Evolutionary conservation across 1,140 invertebrate genomes (phyloP), one percentile per base, ranked within the genome.

Genomic region (Pygmarrhopalites habei): DNA sequence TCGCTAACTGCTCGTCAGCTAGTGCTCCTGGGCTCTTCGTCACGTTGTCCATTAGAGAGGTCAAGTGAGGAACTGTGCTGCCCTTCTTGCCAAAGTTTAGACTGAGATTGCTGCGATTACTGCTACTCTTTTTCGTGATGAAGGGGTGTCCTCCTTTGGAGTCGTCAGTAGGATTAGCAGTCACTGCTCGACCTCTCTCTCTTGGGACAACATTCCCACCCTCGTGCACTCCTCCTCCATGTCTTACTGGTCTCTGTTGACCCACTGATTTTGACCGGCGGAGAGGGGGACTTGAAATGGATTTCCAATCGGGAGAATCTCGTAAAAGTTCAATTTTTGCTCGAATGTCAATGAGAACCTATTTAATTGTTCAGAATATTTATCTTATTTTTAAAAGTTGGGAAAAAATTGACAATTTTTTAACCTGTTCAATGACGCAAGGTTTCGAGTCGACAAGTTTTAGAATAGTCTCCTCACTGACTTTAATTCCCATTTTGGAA

Each of bases 351-450:
- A n/a, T n/a, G n/a, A n/a, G n/a, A n/a, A n/a, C n/a, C n/a, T n/a
- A 30, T 60, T 10, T 14, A 51, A 35, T 10, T 32, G n/a, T 26
- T 25, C 28, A 2, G 39, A n/a, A 2, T 47, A 1, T 7, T 23
- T 15, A 46, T 1, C 2, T 21, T 23, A 2, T 26, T 43, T 7
- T 25, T n/a, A 47, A 46, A 14, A 44, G 35, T 10, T 15, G 2
- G 3, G 41, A 7, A 49, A 26, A 26, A 10, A 25, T 58, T 32
- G 2, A 2, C 35, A n/a, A 15, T 1, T 28, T 28, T n/a, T 17
- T 35, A 39, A 63, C 65, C 51, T 69, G 67, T 47, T 69, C 67
- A 32, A 69, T 66, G 3, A 60, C 61, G 26, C 67, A 64, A 17
- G 64, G 43, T 26, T 64, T 65, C 14, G 67, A 56, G 28, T 65